phyloP scores from a whole-genome alignment of 2,113 vertebrate species.

The Physeter macrocephalus region DNA sequence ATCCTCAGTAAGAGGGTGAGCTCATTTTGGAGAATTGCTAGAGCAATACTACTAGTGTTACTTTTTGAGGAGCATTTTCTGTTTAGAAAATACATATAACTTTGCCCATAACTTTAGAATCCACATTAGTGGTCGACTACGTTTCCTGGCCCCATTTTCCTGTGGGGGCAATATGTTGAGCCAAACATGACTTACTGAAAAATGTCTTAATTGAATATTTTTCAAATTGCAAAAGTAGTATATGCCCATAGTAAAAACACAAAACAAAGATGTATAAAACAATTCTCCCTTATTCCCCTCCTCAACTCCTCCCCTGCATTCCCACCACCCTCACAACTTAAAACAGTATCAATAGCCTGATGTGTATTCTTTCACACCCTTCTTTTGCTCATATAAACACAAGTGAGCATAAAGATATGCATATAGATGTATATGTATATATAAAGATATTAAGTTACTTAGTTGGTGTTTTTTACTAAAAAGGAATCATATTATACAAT shows the following conservation, averaged over 20 bases:
- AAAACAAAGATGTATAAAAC: background rate
- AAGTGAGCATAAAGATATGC: background rate
- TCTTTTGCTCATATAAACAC: background rate
- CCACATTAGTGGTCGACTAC: background rate
- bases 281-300: background rate
- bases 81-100: background rate
- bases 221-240: background rate
- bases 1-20: background rate
- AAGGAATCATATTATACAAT: background rate
- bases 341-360: background rate
- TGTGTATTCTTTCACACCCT: background rate
- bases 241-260: background rate
- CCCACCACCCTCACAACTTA: background rate
- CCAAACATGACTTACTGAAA: background rate
- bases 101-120: background rate
- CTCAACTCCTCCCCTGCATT: accelerated
- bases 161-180: background rate
- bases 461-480: background rate
- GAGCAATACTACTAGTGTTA: background rate
- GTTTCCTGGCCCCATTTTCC: background rate
- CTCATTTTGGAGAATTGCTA: background rate
- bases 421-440: background rate
- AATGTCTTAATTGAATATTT: background rate
- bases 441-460: background rate
- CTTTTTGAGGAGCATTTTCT: background rate